Base-by-base conservation (phyloP, 2,113 vertebrate genomes). In the Hemibagrus wyckioides region DNA sequence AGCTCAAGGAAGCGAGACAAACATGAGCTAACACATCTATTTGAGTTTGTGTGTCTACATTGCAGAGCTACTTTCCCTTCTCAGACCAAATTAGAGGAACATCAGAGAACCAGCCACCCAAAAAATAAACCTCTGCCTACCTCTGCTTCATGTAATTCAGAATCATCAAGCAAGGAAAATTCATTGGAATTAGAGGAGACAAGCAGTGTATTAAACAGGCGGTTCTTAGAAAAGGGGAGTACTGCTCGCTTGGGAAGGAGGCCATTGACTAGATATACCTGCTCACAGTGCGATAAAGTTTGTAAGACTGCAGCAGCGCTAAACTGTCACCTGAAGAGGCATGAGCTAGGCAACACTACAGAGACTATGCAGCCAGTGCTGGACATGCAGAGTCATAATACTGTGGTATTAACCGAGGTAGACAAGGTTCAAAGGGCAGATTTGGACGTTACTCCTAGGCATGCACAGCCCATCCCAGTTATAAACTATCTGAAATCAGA, bases 251-350 rank as follows among this genome's bases (percentile, higher is more conserved):
- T 95, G 0, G 96, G 96, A 73, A 94, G 96, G 48, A 96, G 95
- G 91, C 94, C 96, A 1, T 92, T 96, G 56, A 92, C 94, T 3
- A 95, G 96, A 67, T 96, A 97, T 90, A 92, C 96, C 88, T 98
- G 97, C 85, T 91, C 95, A 0, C 95, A 96, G 48, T 98, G 97
- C 83, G 92, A 96, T 65, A 97, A 97, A 89, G 96, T 97, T 85
- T 98, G 97, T 93, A 97, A 97, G 92, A 97, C 97, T 0, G 95
- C 96, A 0, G 97, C 97, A 0, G 96, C 97, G 4, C 92, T 97
- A 28, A 96, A 93, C 88, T 96, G 97, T 77, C 97, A 98, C 4
- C 89, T 94, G 80, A 94, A 96, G 84, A 96, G 97, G 86, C 97
- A 98, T 0, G 94, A 96, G 57, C 89, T 95, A 0, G 94, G 92